Evolutionary conservation across 2,888 invertebrate genomes (phyloP).

Genomic region (Furcula furcula): DNA sequence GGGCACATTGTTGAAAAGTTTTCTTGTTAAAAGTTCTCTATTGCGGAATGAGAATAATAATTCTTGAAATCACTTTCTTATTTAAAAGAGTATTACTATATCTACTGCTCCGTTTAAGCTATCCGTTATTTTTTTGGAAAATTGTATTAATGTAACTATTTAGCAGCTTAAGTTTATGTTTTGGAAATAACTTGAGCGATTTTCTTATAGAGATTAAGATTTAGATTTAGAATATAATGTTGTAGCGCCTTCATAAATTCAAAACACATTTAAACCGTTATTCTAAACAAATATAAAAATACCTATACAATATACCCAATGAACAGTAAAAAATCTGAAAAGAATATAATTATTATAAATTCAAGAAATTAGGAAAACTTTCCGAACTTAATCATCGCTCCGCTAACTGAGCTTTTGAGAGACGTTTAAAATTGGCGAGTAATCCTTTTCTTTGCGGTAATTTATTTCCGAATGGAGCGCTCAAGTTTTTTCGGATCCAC

Average conservation of each 20-base stretch:
- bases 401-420: conserved; percentile 41
- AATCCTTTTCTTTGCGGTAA: conserved; percentile 48
- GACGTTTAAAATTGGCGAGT: conserved; percentile 47
- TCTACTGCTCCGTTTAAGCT: background rate
- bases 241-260: too few relatives aligned
- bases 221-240: too few relatives aligned
- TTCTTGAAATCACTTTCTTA: conserved; percentile 73
- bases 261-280: too few relatives aligned
- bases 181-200: too few relatives aligned
- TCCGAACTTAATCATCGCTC: conserved; percentile 43
- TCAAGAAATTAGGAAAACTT: conserved; percentile 46
- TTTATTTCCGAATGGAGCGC: conserved; percentile 42
- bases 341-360: conserved; percentile 41
- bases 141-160: background rate
- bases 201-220: too few relatives aligned
- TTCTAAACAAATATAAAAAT: too few relatives aligned
- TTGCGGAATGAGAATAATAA: conserved; percentile 77
- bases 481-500: conserved; percentile 31
- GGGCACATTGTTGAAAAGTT: conserved; percentile 71
- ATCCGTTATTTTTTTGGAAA: background rate
- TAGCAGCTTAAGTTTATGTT: too few relatives aligned
- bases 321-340: conserved; percentile 23
- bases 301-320: too few relatives aligned
- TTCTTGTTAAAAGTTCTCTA: conserved; percentile 80
- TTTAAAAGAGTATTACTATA: conserved; percentile 53